Percentiles rank a stretch among this genome's conserved stretches.
These are phyloP conservation scores for Pangasius djambal DNA, from an alignment of 2,797 vertebrate genomes.

Conservation along the genomic window DNA sequence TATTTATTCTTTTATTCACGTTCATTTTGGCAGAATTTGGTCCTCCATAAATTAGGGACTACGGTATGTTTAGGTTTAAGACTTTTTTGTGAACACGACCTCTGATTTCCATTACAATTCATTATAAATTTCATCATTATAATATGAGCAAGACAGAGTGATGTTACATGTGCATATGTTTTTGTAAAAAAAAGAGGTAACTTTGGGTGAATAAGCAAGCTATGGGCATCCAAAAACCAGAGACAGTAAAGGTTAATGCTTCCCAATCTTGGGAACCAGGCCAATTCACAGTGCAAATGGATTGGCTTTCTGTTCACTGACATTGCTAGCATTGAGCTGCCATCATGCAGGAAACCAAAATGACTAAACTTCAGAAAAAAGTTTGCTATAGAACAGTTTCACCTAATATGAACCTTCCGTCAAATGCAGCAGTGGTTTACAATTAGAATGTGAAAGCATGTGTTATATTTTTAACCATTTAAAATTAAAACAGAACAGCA, in stretches of 20 bases:
- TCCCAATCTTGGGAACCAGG: background rate
- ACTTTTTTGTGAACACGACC: background rate
- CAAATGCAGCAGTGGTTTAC: background rate
- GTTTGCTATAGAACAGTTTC: background rate
- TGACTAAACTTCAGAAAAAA: background rate
- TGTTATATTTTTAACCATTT: background rate
- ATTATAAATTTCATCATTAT: background rate
- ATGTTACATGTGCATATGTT: background rate
- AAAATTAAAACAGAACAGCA: background rate
- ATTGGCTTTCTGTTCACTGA: background rate
- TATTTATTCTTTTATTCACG: background rate
- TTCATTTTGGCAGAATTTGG: background rate
- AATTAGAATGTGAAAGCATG: background rate
- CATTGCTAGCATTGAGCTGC: background rate
- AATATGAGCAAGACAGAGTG: background rate
- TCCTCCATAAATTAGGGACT: background rate
- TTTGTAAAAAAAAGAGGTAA: background rate
- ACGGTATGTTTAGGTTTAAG: background rate
- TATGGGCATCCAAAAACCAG: background rate
- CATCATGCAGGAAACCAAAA: background rate
- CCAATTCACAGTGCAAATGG: background rate
- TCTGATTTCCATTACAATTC: background rate
- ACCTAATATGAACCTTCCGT: background rate
- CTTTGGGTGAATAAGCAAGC: background rate
- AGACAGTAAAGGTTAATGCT: conserved; percentile 9